Base-by-base conservation (phyloP, 2,888 invertebrate species). In the Ctena decussata region DNA sequence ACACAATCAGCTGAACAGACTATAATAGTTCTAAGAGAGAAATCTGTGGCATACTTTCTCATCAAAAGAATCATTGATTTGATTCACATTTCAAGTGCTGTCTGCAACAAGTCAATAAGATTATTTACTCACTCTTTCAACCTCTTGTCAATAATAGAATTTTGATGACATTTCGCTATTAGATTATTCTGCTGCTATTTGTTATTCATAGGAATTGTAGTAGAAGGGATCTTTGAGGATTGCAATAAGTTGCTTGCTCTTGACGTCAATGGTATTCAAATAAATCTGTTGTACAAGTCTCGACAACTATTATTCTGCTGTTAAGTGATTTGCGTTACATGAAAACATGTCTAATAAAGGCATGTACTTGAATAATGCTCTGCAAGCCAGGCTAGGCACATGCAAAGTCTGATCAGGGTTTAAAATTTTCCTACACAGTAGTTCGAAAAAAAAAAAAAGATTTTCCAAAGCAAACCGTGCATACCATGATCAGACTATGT, bases 201-300 rank as follows among this genome's bases (percentile, higher is more conserved):
- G 81, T 85, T 85, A 81, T 85, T 85, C 71, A 74, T 85, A 46
- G 85, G 46, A 78, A 75, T 81, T 77, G 71, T 2, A 60, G 72
- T 80, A 24, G n/a, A 49, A 21, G n/a, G 32, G 72, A 72, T 57
- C 53, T 21, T 24, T 65, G 5, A 8, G 72, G 12, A 11, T 44
- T 37, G 46, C 24, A 30, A n/a, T 15, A 72, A 30, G 72, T 44
- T 44, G 8, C 1, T 12, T 1, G 21, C 21, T 44, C 27, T 72
- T 72, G 72, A 72, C 72, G 72, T 72, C 72, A 72, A 41, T 18
- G 1, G 72, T 39, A 44, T 72, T 46, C 44, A 41, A 72, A 72
- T 72, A 44, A 21, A 35, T 1, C 12, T 30, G 32, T 35, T 32
- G 2, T 3, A 65, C 60, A 30, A 21, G 65, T 65, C 65, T 65